Base-by-base conservation (phyloP, 2,113 vertebrate genomes). In the Melanotaenia duboulayi region DNA sequence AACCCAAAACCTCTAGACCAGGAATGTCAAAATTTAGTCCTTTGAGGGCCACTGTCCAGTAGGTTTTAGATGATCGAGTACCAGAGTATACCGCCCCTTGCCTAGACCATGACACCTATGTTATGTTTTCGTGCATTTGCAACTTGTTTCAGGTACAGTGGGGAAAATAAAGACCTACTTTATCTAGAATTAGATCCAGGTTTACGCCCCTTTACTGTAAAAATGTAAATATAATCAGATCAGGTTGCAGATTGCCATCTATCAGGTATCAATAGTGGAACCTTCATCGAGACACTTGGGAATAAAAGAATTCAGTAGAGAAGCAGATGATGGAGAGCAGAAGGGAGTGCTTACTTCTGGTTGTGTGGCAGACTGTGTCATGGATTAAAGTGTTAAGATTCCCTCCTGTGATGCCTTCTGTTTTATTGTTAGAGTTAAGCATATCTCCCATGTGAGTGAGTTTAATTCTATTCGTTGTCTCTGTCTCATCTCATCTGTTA, bases 341-440 rank as follows among this genome's bases (percentile, higher is more conserved):
- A 9, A 20, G 32, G 25, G 20, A 10, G 10, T 37, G 25, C 32
- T 32, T 54, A 35, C 44, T 10, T 11, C 23, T 37, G 63, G 50
- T 67, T 74, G 50, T 54, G 51, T 55, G 51, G 61, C 74, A 85
- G 74, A 80, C 80, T 73, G 59, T 65, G 22, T 20, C 25, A 17
- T 78, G 73, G 82, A 90, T 88, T 85, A 85, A 80, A 76, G 76
- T 84, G 49, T 77, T 61, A 74, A 69, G 62, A 77, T 76, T 79
- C 74, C 68, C 80, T 70, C 80, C 58, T 19, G 25, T 76, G 83
- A 40, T 81, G 59, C 71, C 63, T 55, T 83, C 65, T 87, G 65
- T 25, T 77, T 59, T 23, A 67, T 84, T 74, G 68, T 78, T 52
- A 68, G 54, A 32, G 65, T 65, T 69, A 77, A 82, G 69, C 17